phyloP scores from a whole-genome alignment of 2,113 vertebrate genomes.

The Ictidomys tridecemlineatus region DNA sequence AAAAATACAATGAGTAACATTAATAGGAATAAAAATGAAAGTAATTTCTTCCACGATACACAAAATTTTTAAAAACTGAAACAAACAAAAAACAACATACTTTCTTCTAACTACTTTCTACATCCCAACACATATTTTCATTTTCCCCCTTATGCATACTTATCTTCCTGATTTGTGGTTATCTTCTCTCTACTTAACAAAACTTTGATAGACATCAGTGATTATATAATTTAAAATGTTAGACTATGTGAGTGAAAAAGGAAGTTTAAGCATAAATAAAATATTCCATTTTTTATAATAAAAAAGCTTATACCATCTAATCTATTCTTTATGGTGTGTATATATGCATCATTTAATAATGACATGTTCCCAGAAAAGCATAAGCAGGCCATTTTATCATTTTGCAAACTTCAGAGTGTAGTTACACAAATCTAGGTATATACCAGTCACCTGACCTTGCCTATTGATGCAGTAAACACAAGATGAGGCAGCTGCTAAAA shows the following conservation, averaged over 20 bases:
- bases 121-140: neutral
- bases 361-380: neutral
- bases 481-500: neutral
- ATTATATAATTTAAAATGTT: neutral
- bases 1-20: slow-evolving; percentile 32
- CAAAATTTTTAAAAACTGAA: neutral
- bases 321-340: neutral
- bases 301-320: neutral
- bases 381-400: neutral
- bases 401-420: neutral
- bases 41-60: neutral
- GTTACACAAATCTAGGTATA: neutral
- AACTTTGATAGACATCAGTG: neutral
- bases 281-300: neutral
- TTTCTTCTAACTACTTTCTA: slow-evolving; percentile 5
- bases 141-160: neutral
- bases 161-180: neutral
- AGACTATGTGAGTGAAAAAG: neutral
- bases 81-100: neutral
- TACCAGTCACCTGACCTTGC: neutral
- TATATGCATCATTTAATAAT: neutral
- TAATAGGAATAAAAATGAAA: slow-evolving; percentile 50
- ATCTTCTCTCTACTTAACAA: neutral
- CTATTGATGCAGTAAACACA: neutral
- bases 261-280: slow-evolving; percentile 41